phyloP scores from a whole-genome alignment of 2,797 vertebrate species.

The Alfaro cultratus region DNA sequence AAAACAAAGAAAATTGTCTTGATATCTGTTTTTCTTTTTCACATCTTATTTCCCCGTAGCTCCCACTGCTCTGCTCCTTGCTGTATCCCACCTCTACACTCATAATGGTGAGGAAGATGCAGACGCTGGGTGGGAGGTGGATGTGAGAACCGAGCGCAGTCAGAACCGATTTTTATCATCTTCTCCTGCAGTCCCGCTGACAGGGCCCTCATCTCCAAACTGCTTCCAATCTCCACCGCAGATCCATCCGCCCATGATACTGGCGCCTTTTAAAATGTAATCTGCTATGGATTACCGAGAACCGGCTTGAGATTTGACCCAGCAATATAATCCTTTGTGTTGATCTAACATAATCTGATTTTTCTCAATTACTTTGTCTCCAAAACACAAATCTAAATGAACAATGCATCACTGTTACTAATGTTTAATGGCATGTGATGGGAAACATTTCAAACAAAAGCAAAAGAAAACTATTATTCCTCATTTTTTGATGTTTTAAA shows the following conservation, averaged over 20 bases:
- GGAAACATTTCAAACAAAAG: neutral
- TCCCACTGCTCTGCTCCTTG: slow-evolving; percentile 17
- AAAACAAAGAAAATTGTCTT: too few species aligned
- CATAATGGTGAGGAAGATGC: slow-evolving; percentile 36
- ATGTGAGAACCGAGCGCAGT: slow-evolving; percentile 60
- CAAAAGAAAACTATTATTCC: slow-evolving; percentile 4
- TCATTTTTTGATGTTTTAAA: slow-evolving; percentile 25
- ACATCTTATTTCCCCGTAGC: slow-evolving; percentile 4
- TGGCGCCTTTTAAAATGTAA: slow-evolving; percentile 78
- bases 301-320: slow-evolving; percentile 74
- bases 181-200: slow-evolving; percentile 46
- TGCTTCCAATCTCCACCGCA: slow-evolving; percentile 53
- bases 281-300: slow-evolving; percentile 78
- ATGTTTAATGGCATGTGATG: slow-evolving; percentile 10
- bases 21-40: too few species aligned
- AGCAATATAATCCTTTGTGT: slow-evolving; percentile 79
- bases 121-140: slow-evolving; percentile 41
- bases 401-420: slow-evolving; percentile 51
- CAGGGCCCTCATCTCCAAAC: slow-evolving; percentile 56
- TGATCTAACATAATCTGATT: slow-evolving; percentile 79
- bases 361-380: slow-evolving; percentile 76
- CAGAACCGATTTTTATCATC: slow-evolving; percentile 57
- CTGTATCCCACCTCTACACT: slow-evolving; percentile 40
- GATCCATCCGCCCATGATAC: slow-evolving; percentile 48
- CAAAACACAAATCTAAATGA: slow-evolving; percentile 68